Percentiles rank a stretch among this genome's conserved stretches.
Evolutionary conservation across 2,113 vertebrate species (phyloP).

Genomic region (Podarcis muralis): DNA sequence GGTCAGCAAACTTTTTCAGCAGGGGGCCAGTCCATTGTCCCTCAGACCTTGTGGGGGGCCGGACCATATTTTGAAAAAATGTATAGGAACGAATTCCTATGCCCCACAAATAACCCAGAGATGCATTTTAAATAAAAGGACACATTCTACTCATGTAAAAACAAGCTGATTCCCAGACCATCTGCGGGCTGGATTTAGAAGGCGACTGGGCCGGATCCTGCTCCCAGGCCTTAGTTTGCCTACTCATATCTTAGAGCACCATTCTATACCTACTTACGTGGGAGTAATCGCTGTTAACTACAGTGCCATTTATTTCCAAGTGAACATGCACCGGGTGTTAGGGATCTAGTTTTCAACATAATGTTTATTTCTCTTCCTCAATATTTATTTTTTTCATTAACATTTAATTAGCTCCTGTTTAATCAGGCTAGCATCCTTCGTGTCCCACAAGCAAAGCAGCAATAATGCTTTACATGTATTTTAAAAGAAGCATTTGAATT

Average conservation of each 20-base stretch:
- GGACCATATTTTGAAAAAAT: too few species aligned
- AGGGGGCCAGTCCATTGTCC: too few species aligned
- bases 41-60: too few species aligned
- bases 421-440: background rate
- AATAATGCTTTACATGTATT: background rate
- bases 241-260: background rate
- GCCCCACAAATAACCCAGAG: too few species aligned
- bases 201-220: too few species aligned
- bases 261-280: background rate
- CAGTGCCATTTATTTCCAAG: background rate
- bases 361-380: background rate
- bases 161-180: too few species aligned
- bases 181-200: too few species aligned
- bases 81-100: too few species aligned
- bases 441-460: background rate
- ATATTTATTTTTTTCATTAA: background rate
- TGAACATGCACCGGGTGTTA: background rate
- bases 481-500: slow-evolving; percentile 15
- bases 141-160: too few species aligned
- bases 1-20: too few species aligned
- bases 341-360: background rate
- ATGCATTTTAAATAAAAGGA: too few species aligned
- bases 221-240: too few species aligned
- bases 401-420: background rate
- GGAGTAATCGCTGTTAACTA: background rate